A percentile compares a stretch with the other conserved stretches of the same genome.
These are phyloP conservation scores for Syngnathus scovelli DNA, from an alignment of 2,113 vertebrate genomes.

Conservation along the genomic window DNA sequence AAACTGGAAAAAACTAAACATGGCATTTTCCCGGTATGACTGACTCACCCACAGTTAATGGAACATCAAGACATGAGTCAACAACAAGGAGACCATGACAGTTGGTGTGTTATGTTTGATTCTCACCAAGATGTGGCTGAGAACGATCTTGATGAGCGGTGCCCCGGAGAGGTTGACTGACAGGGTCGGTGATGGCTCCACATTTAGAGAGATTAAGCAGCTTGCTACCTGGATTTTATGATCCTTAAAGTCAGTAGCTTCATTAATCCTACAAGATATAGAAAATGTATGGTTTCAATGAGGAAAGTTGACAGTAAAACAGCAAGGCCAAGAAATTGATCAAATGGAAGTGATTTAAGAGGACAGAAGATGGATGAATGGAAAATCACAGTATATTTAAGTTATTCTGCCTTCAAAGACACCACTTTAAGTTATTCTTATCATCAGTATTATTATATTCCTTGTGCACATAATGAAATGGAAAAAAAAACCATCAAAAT, in stretches of 20 bases:
- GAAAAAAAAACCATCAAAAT: neutral
- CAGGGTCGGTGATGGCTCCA: conserved; percentile 78
- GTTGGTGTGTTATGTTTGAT: neutral
- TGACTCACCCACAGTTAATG: conserved; percentile 15
- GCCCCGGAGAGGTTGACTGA: conserved; percentile 78
- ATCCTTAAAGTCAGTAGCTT: conserved; percentile 69
- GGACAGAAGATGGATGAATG: neutral
- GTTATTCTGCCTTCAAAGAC: neutral
- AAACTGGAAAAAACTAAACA: conserved; percentile 17
- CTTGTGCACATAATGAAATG: neutral
- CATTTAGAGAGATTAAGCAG: conserved; percentile 83
- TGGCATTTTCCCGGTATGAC: conserved; percentile 8
- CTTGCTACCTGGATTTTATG: conserved; percentile 80
- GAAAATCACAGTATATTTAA: neutral
- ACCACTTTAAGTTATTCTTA: neutral
- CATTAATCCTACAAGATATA: conserved; percentile 72
- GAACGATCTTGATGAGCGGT: conserved; percentile 82
- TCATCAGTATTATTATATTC: neutral
- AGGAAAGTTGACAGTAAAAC: neutral
- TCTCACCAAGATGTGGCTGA: conserved; percentile 84
- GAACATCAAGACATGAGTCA: conserved; percentile 10
- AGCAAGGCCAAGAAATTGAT: neutral
- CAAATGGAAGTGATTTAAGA: neutral
- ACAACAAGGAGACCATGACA: neutral
- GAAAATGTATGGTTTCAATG: neutral